Percentiles rank a stretch among this genome's conserved stretches.
Evolutionary conservation across 1,140 invertebrate genomes (phyloP).

Genomic region (Drosophila mayri): DNA sequence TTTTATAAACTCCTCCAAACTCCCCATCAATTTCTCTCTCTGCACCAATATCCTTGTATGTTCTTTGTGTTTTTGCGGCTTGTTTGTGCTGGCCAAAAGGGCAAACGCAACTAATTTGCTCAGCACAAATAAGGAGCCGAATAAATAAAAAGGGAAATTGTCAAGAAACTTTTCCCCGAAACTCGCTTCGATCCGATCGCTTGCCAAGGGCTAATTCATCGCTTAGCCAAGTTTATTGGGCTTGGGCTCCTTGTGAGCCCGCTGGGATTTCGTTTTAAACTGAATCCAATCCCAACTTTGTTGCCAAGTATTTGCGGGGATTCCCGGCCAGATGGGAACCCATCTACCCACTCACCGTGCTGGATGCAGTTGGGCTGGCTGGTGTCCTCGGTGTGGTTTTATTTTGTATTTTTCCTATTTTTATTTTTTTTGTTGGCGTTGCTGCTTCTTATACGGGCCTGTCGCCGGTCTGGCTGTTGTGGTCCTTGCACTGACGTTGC

Average conservation of each 20-base stretch:
- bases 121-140: conserved; percentile 45
- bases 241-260: not conserved
- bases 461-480: conserved; percentile 31
- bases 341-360: conserved; percentile 29
- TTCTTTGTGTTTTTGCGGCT: conserved; percentile 37
- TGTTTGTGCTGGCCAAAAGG: conserved; percentile 64
- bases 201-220: conserved; percentile 37
- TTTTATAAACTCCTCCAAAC: not conserved
- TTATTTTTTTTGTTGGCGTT: conserved; percentile 20
- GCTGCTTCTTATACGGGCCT: conserved; percentile 14
- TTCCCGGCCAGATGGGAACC: conserved; percentile 11
- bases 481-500: conserved; percentile 58
- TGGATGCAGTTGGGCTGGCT: conserved; percentile 15
- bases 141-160: conserved; percentile 40
- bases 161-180: conserved; percentile 23
- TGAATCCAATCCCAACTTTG: conserved; percentile 4
- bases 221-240: conserved; percentile 24
- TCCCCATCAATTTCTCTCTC: not conserved
- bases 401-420: conserved; percentile 59
- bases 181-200: conserved; percentile 26
- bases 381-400: conserved; percentile 44
- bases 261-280: conserved; percentile 15
- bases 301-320: conserved; percentile 17
- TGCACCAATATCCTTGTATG: conserved; percentile 8
- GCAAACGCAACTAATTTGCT: conserved; percentile 65